Evolutionary conservation across 2,797 vertebrate genomes (phyloP).

Genomic region (Apogon talboti): DNA sequence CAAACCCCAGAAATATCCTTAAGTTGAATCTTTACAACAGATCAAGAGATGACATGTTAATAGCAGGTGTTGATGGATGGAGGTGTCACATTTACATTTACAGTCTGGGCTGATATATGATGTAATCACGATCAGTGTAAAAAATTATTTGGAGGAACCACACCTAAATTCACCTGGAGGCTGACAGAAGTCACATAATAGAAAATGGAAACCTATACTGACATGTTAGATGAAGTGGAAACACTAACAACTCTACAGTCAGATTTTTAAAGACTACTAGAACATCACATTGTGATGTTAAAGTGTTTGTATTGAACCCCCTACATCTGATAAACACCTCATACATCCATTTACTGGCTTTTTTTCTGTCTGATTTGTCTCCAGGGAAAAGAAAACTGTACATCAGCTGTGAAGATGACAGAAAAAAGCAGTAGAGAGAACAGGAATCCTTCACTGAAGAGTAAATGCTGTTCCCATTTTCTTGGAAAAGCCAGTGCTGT

Average conservation of each 20-base stretch:
- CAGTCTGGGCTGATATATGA: background rate
- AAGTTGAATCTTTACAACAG: background rate
- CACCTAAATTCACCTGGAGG: constrained; percentile 14
- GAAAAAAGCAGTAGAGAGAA: constrained; percentile 1
- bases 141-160: background rate
- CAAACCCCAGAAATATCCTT: background rate
- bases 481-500: constrained; percentile 30
- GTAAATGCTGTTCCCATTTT: background rate
- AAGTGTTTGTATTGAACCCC: background rate
- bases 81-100: background rate
- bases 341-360: too few species aligned
- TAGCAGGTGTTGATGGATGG: background rate
- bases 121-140: background rate
- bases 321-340: too few species aligned
- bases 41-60: constrained; percentile 10
- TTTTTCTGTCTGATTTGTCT: constrained; percentile 4
- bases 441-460: constrained; percentile 12
- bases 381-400: background rate
- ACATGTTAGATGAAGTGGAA: constrained; percentile 13
- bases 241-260: background rate
- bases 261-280: background rate
- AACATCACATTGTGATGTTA: background rate
- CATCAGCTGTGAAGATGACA: constrained; percentile 1
- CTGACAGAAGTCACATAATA: background rate
- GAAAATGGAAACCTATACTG: constrained; percentile 3